Evolutionary conservation across 2,888 invertebrate genomes (phyloP).

Genomic region (Epinotia nisella): DNA sequence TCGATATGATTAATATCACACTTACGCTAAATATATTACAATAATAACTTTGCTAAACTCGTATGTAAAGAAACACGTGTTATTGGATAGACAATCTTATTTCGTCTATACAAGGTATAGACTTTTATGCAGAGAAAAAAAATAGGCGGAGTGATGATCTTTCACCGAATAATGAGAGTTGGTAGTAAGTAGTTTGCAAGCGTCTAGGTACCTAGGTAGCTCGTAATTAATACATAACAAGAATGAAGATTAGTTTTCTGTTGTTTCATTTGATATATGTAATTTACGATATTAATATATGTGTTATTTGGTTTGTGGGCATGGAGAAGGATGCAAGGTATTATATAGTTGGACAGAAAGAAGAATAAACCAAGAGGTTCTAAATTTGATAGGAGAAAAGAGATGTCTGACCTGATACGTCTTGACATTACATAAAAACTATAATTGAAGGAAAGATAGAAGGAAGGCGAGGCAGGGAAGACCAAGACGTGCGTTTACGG

Average conservation of each 20-base stretch:
- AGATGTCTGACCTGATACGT: too few species aligned
- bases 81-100: background rate
- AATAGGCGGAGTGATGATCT: background rate
- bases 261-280: background rate
- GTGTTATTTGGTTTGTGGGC: background rate
- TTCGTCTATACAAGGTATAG: background rate
- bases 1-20: slow-evolving; percentile 73
- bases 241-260: background rate
- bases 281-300: background rate
- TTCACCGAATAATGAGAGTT: slow-evolving; percentile 9
- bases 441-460: too few species aligned
- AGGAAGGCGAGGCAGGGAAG: too few species aligned
- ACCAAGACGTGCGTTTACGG: too few species aligned
- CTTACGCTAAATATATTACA: slow-evolving; percentile 29
- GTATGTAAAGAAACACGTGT: background rate
- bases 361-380: too few species aligned
- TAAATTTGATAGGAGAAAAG: too few species aligned
- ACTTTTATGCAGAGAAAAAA: background rate
- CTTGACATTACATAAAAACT: too few species aligned
- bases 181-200: slow-evolving; percentile 7
- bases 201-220: background rate
- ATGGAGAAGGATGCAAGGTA: too few species aligned
- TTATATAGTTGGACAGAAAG: too few species aligned
- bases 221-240: slow-evolving; percentile 22
- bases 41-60: background rate